These are phyloP conservation scores for Cerceris ruficornis DNA, from an alignment of 2,888 invertebrate species.

Conservation along the genomic window DNA sequence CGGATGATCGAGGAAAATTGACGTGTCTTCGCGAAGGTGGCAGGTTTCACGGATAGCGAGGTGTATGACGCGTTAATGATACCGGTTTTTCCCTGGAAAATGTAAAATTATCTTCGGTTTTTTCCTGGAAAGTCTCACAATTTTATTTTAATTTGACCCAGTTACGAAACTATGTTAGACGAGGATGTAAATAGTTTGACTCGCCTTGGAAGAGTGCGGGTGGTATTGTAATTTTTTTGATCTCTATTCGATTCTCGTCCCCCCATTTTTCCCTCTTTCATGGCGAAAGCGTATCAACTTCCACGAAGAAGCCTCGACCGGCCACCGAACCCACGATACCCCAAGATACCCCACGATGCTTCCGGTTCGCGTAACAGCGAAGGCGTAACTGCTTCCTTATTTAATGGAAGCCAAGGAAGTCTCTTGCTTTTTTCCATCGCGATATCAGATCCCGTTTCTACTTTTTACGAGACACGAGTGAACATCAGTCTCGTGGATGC, in stretches of 20 bases:
- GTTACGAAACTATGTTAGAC: too few species aligned
- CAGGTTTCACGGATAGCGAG: background rate
- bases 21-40: constrained; percentile 5
- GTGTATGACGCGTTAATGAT: background rate
- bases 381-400: constrained; percentile 72
- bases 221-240: background rate
- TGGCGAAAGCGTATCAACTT: constrained; percentile 31
- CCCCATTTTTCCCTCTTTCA: constrained; percentile 19
- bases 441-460: constrained; percentile 52
- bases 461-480: background rate
- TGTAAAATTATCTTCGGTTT: too few species aligned
- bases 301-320: constrained; percentile 65
- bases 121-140: too few species aligned
- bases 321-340: constrained; percentile 68
- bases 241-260: background rate
- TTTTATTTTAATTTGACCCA: too few species aligned
- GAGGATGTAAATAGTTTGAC: too few species aligned
- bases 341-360: constrained; percentile 61
- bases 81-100: too few species aligned
- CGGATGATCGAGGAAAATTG: background rate
- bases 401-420: constrained; percentile 61
- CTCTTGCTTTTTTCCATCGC: constrained; percentile 20
- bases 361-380: constrained; percentile 71
- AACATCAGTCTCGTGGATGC: too few species aligned
- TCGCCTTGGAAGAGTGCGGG: background rate